Evolutionary conservation across 1,140 invertebrate genomes (phyloP), one percentile per base, ranked within the genome.

Genomic region (Coelopa frigida): DNA sequence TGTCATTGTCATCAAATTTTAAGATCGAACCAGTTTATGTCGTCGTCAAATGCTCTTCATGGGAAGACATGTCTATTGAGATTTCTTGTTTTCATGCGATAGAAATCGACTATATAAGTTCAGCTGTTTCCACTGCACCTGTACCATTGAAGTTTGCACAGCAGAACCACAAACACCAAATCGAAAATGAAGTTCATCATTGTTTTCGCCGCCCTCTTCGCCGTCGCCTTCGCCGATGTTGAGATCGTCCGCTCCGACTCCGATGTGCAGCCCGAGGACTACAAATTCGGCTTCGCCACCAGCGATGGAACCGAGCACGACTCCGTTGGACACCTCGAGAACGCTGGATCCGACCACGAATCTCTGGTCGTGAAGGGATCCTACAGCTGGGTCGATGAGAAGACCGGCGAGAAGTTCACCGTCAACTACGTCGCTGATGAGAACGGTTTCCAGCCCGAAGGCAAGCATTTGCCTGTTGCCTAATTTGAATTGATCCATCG

Each of bases 381-480:
- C 14, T 84, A 80, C 73, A 74, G 72, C 31, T 85, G 79, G 60
- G 65, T 75, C 0, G 75, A 73, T 14, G 73, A 74, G 20, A 79
- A 84, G 53, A n/a, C n/a, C n/a, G 82, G 82, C 17, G 72, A 72
- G 15, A 71, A 73, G 4, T 73, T 78, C 47, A 71, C 73, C 2
- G 69, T 83, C 12, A 78, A 67, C 17, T 85, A 79, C 65, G 62
- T 75, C 18, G 82, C 83, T 20, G 81, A 83, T 58, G 81, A 84
- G 58, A 80, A 82, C 48, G 83, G 83, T 17, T 85, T 83, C 73
- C 78, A 77, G 36, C 78, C 82, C 3, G 43, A 70, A 46, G 78
- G 77, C 20, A 74, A 64, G n/a, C 77, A 79, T 58, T 55, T 80
- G 4, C 49, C 49, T 14, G 45, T 46, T n/a, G 79, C 81, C 22